A percentile compares a stretch with the other conserved stretches of the same genome.
phyloP scores from a whole-genome alignment of 2,888 invertebrate genomes.

The Linyphia triangularis region DNA sequence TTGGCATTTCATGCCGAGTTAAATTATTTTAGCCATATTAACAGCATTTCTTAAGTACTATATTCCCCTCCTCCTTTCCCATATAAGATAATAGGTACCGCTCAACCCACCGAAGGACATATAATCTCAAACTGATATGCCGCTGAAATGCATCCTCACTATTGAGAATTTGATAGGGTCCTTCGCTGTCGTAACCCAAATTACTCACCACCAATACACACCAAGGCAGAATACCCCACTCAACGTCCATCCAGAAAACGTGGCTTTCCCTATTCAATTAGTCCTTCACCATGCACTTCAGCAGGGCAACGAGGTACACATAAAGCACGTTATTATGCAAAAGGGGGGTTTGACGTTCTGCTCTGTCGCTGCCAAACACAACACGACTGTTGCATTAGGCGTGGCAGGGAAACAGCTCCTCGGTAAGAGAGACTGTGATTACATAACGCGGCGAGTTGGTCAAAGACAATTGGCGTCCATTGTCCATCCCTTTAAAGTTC shows the following conservation, averaged over 20 bases:
- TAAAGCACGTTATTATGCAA: constrained; percentile 64
- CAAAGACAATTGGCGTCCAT: constrained; percentile 36
- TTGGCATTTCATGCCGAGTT: too few relatives aligned
- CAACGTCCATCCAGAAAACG: constrained; percentile 55
- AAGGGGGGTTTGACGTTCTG: constrained; percentile 20
- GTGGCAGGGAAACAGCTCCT: constrained; percentile 15
- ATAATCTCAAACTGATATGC: too few relatives aligned
- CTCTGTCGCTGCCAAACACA: constrained; percentile 41
- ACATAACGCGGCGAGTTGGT: constrained; percentile 22
- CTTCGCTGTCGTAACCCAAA: not conserved
- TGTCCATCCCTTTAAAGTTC: constrained; percentile 14
- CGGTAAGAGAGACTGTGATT: constrained; percentile 30
- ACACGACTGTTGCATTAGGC: constrained; percentile 73
- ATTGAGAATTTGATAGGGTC: too few relatives aligned
- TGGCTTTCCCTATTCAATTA: constrained; percentile 63
- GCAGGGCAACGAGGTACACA: not conserved
- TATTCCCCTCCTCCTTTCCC: too few relatives aligned
- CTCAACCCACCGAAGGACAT: too few relatives aligned
- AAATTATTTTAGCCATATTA: too few relatives aligned
- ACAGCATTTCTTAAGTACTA: too few relatives aligned
- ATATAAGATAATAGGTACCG: too few relatives aligned
- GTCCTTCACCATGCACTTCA: not conserved
- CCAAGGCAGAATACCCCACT: not conserved
- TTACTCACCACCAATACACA: constrained; percentile 33
- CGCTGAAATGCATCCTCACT: too few relatives aligned